A percentile compares a stretch with the other conserved stretches of the same genome.
Conservation (phyloP, 2,888 invertebrate species). For the Drosophila meridionalis region DNA sequence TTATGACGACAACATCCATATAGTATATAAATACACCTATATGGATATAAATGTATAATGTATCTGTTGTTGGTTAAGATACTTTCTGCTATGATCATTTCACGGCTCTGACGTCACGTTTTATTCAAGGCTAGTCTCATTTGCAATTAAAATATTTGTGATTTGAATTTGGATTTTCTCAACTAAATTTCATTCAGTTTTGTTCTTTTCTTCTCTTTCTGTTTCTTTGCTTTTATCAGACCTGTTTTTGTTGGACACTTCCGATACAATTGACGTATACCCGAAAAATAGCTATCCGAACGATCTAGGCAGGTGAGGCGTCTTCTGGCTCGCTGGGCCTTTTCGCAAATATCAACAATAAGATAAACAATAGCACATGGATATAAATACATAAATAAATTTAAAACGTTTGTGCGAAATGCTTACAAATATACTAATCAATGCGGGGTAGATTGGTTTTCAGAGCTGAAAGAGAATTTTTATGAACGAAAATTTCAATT, state of each 20-base stretch:
- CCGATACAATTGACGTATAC: constrained; percentile 76
- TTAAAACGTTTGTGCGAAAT: constrained; percentile 15
- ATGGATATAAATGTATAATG: neutral
- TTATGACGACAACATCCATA: constrained; percentile 38
- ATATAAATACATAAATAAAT: constrained; percentile 27
- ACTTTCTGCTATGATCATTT: constrained; percentile 17
- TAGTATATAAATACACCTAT: neutral
- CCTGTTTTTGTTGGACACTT: constrained; percentile 65
- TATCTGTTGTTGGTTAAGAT: neutral
- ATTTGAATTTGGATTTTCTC: constrained; percentile 39
- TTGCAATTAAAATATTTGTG: constrained; percentile 74
- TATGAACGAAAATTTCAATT: neutral
- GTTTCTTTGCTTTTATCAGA: constrained; percentile 57
- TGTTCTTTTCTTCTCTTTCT: constrained; percentile 18
- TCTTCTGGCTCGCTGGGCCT: constrained; percentile 22
- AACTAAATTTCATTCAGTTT: constrained; percentile 60
- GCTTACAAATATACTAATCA: neutral
- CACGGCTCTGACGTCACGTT: constrained; percentile 64
- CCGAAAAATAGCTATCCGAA: constrained; percentile 6
- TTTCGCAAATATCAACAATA: constrained; percentile 42
- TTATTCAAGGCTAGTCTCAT: constrained; percentile 51
- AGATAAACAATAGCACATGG: constrained; percentile 56
- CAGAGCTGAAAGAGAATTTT: accelerated
- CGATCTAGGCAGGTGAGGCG: constrained; percentile 47
- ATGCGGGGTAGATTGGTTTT: constrained; percentile 13